Base-by-base conservation (phyloP, 2,113 vertebrate genomes). In the Burhinus bistriatus region DNA sequence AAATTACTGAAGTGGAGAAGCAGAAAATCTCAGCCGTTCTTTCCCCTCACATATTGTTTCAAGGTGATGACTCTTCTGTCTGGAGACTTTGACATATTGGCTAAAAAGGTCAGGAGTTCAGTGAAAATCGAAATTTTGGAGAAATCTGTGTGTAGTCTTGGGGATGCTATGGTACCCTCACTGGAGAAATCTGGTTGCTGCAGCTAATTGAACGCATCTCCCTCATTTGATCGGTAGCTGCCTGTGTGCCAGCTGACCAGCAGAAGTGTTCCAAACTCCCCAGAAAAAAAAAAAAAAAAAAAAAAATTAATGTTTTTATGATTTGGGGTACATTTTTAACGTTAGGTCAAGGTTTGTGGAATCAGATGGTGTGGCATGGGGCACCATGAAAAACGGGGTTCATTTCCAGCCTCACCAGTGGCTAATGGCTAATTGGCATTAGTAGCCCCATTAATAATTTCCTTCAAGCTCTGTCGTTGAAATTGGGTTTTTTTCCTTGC, bases 51-150 rank as follows among this genome's bases (percentile, higher is more conserved):
- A 79, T 68, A 42, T 92, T 95, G 92, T 91, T 97, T 97, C 66
- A 95, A 97, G 97, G 97, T 97, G 97, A 96, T 95, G 96, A 97
- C 72, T 97, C 93, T 90, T 88, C 95, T 97, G 94, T 97, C 94
- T 96, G 95, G 96, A 96, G 95, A 95, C 93, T 96, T 93, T 91
- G 94, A 95, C 95, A 73, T 93, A 92, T 95, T 97, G 96, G 93
- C 95, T 95, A 90, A 93, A 84, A 95, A 98, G 97, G 97, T 98
- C 97, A 98, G 90, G 92, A 98, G 97, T 98, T 98, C 97, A 97
- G 8, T 42, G 36, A 30, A 70, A 96, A 96, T 97, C 65, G 36
- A 86, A 93, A 83, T 73, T 65, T 75, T 87, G 81, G 75, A 86
- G 58, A 89, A 91, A 93, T 87, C 90, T 4, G 1, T 52, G 32